A percentile compares a stretch with the other conserved stretches of the same genome.
Evolutionary conservation across 92 coral and sea anemone genomes (phyloP).

Genomic region (Hydrozoanthus gracilis): DNA sequence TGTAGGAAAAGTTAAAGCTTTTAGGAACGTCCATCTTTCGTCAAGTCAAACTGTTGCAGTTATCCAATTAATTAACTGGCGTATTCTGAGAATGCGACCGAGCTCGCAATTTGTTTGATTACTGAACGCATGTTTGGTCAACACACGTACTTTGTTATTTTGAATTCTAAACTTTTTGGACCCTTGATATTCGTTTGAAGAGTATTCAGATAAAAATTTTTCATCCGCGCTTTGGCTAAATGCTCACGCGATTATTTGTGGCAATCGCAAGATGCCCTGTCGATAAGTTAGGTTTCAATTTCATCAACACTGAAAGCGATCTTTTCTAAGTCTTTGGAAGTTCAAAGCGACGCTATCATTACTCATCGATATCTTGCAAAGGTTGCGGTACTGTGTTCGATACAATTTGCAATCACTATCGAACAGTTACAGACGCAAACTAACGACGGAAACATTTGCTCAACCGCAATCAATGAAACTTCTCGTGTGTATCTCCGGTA

Average conservation of each 20-base stretch:
- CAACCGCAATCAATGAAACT: conserved; percentile 18
- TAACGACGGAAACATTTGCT: background rate
- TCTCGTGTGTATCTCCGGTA: conserved; percentile 42
- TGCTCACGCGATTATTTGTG: conserved; percentile 13
- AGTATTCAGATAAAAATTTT: background rate
- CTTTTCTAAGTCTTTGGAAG: conserved; percentile 33
- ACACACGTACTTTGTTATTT: background rate
- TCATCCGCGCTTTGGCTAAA: background rate
- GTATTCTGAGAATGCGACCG: conserved; percentile 19
- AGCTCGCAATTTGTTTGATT: conserved; percentile 10
- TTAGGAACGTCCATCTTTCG: conserved; percentile 40
- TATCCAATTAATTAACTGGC: conserved; percentile 46
- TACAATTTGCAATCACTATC: background rate
- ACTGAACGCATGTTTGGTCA: background rate
- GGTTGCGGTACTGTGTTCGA: background rate
- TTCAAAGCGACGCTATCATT: conserved; percentile 13
- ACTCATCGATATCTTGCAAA: conserved; percentile 12
- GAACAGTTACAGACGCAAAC: background rate
- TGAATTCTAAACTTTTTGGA: background rate
- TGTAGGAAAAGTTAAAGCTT: background rate
- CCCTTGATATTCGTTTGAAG: conserved; percentile 12
- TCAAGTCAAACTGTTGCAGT: conserved; percentile 44
- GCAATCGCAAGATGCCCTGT: conserved; percentile 6
- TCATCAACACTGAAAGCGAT: conserved; percentile 43
- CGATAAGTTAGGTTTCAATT: conserved; percentile 26